Evolutionary conservation across 2,888 invertebrate species (phyloP).

Genomic region (Hypercompe scribonia): DNA sequence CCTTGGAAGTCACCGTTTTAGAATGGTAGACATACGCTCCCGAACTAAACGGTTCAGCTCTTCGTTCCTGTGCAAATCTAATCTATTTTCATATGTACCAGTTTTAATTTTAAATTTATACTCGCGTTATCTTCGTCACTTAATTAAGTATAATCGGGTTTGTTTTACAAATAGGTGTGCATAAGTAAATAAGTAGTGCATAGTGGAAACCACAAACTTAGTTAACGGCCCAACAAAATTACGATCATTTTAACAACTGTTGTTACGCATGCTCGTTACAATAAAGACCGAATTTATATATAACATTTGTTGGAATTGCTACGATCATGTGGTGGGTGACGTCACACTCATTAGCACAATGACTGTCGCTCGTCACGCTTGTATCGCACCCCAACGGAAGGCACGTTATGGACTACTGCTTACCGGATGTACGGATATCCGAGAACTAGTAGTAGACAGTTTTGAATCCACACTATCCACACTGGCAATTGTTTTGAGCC

Average conservation of each 20-base stretch:
- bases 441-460: slow-evolving; percentile 55
- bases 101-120: not conserved
- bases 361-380: slow-evolving; percentile 63
- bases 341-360: slow-evolving; percentile 61
- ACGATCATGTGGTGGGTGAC: slow-evolving; percentile 46
- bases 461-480: too few relatives aligned
- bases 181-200: slow-evolving; percentile 2
- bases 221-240: slow-evolving; percentile 17
- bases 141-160: not conserved
- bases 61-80: too few relatives aligned
- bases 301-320: slow-evolving; percentile 25
- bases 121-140: not conserved
- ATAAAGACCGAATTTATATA: slow-evolving; percentile 18
- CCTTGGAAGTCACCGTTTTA: too few relatives aligned
- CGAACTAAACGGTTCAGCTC: too few relatives aligned
- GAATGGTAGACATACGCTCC: too few relatives aligned
- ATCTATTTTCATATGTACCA: too few relatives aligned
- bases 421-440: slow-evolving; percentile 82
- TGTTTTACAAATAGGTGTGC: not conserved
- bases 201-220: slow-evolving; percentile 15
- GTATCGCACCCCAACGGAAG: slow-evolving; percentile 75
- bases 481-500: slow-evolving; percentile 46
- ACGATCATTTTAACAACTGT: slow-evolving; percentile 8
- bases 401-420: slow-evolving; percentile 75
- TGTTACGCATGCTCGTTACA: slow-evolving; percentile 15